These are phyloP conservation scores for Zygogramma bicolorata DNA, from an alignment of 2,888 invertebrate species.

Conservation along the genomic window DNA sequence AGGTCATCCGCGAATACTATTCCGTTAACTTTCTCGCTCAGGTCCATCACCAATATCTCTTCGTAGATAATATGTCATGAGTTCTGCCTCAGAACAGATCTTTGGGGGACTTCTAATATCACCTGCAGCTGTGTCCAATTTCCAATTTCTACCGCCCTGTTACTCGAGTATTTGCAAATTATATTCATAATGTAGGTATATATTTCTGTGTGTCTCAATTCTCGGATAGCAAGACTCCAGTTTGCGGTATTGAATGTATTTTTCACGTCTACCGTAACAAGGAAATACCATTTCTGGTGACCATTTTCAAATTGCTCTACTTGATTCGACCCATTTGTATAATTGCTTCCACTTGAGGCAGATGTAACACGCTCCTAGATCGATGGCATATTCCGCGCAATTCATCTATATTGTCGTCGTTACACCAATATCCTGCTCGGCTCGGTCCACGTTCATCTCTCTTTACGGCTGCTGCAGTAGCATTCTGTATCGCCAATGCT, in stretches of 20 bases:
- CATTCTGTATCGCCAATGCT: background rate
- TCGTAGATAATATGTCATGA: background rate
- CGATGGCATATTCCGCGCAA: background rate
- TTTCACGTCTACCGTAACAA: conserved; percentile 27
- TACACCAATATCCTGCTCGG: conserved; percentile 2
- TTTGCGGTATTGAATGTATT: conserved; percentile 33
- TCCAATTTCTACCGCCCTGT: background rate
- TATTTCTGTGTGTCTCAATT: conserved; percentile 7
- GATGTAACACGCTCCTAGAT: background rate
- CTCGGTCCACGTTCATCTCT: background rate
- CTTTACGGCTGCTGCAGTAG: background rate
- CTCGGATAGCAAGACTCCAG: conserved; percentile 24
- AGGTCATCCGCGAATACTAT: conserved; percentile 4
- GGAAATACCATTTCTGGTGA: background rate
- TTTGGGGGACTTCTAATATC: conserved; percentile 6
- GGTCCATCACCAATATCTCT: background rate
- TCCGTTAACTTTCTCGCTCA: background rate
- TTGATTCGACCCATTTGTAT: conserved; percentile 14
- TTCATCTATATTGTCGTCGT: background rate
- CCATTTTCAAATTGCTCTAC: background rate
- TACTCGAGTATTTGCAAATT: conserved; percentile 9
- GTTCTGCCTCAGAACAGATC: background rate
- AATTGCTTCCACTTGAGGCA: background rate
- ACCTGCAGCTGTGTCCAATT: background rate
- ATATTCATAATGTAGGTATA: conserved; percentile 5